These are phyloP conservation scores for Lophius americanus DNA, from an alignment of 2,797 vertebrate genomes.

Conservation along the genomic window DNA sequence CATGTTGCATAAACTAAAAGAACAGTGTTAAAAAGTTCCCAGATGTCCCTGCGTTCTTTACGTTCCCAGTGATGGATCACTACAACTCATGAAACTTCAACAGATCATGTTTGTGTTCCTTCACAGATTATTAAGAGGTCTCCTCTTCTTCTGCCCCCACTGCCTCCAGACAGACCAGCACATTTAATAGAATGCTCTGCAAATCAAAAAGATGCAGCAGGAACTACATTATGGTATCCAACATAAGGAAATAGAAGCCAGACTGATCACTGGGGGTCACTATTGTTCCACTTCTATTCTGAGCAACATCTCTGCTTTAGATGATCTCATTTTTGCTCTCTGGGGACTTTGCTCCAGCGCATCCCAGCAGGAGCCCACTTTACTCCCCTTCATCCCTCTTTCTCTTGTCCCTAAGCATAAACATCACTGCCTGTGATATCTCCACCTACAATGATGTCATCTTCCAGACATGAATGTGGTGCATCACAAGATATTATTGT, in stretches of 20 bases:
- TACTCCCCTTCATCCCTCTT: constrained; percentile 51
- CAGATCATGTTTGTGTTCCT: constrained; percentile 14
- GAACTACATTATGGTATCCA: constrained; percentile 55
- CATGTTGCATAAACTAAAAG: constrained; percentile 40
- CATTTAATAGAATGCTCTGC: constrained; percentile 36
- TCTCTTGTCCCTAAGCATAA: constrained; percentile 62
- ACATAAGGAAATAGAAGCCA: background rate
- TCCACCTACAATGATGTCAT: constrained; percentile 62
- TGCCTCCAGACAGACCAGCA: constrained; percentile 26
- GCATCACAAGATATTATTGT: constrained; percentile 15
- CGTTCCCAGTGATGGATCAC: constrained; percentile 4
- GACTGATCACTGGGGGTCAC: constrained; percentile 68
- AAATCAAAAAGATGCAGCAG: constrained; percentile 37
- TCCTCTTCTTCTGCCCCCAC: constrained; percentile 2
- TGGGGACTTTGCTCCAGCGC: constrained; percentile 61
- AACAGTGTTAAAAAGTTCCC: constrained; percentile 6
- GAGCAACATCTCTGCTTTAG: constrained; percentile 28
- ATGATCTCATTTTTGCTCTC: constrained; percentile 76
- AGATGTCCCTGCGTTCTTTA: background rate
- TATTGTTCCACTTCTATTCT: constrained; percentile 62
- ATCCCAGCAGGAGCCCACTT: constrained; percentile 73
- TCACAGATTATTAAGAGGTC: constrained; percentile 36
- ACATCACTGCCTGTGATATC: constrained; percentile 44
- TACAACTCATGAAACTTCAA: constrained; percentile 2
- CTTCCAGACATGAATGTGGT: constrained; percentile 26